Evolutionary conservation across 1,140 invertebrate species (phyloP).

Genomic region (Aethina tumida): DNA sequence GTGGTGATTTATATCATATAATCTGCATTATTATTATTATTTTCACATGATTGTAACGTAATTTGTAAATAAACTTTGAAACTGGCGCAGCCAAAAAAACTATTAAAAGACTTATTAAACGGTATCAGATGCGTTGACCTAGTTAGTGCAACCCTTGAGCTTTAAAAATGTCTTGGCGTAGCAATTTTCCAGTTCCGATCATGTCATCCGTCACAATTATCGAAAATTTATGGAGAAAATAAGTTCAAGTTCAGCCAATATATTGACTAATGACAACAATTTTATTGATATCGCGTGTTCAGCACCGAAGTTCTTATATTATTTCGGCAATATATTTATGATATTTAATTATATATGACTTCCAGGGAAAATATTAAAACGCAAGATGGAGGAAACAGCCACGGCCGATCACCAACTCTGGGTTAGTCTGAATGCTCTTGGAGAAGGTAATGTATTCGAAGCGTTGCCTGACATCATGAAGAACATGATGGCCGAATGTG

Average conservation of each 20-base stretch:
- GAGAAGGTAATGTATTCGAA: conserved; percentile 41
- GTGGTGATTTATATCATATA: too few relatives aligned
- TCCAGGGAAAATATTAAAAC: neutral
- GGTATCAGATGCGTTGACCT: too few relatives aligned
- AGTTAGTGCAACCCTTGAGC: too few relatives aligned
- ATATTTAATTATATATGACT: neutral
- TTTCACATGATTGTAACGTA: too few relatives aligned
- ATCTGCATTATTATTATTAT: too few relatives aligned
- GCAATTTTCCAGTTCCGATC: too few relatives aligned
- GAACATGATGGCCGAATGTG: conserved; percentile 28
- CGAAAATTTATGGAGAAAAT: neutral
- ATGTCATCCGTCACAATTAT: too few relatives aligned
- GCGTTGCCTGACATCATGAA: conserved; percentile 39
- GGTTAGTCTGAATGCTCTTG: conserved; percentile 41
- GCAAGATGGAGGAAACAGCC: conserved; percentile 11
- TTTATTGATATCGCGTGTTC: neutral
- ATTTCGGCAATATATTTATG: neutral
- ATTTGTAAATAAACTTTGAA: too few relatives aligned
- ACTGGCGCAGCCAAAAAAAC: too few relatives aligned
- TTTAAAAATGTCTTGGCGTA: too few relatives aligned
- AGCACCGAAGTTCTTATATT: neutral
- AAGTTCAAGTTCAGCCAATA: neutral
- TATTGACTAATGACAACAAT: conserved; percentile 1
- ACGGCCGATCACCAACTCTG: conserved; percentile 35
- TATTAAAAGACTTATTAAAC: too few relatives aligned